phyloP scores from a whole-genome alignment of 2,888 invertebrate genomes.

The Clunio marinus region DNA sequence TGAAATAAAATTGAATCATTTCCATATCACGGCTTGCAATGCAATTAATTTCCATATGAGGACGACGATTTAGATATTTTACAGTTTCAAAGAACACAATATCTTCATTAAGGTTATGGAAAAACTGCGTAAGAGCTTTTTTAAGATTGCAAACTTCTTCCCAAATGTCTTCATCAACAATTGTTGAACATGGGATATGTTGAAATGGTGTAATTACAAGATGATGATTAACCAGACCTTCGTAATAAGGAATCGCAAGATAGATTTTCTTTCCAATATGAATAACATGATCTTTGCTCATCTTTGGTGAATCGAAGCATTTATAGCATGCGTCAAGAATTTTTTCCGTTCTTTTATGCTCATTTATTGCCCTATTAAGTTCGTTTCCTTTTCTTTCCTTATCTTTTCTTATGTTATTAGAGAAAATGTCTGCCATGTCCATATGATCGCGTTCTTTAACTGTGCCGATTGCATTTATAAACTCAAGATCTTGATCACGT shows the following conservation, averaged over 20 bases:
- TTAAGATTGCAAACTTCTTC: slow-evolving; percentile 76
- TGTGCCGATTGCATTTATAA: slow-evolving; percentile 68
- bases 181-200: slow-evolving; percentile 74
- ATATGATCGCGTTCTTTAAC: slow-evolving; percentile 57
- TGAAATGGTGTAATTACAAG: slow-evolving; percentile 80
- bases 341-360: slow-evolving; percentile 65
- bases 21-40: slow-evolving; percentile 82
- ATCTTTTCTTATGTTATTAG: slow-evolving; percentile 68
- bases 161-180: slow-evolving; percentile 93
- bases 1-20: slow-evolving; percentile 92
- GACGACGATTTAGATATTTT: slow-evolving; percentile 64
- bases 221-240: slow-evolving; percentile 79
- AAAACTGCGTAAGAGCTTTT: slow-evolving; percentile 74
- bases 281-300: slow-evolving; percentile 81
- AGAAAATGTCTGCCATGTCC: slow-evolving; percentile 81
- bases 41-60: slow-evolving; percentile 86
- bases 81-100: slow-evolving; percentile 89
- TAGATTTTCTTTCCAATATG: slow-evolving; percentile 79
- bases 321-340: slow-evolving; percentile 74
- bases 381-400: slow-evolving; percentile 55
- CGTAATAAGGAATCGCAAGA: slow-evolving; percentile 72
- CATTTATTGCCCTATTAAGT: slow-evolving; percentile 63
- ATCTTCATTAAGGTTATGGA: slow-evolving; percentile 66
- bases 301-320: slow-evolving; percentile 75
- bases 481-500: slow-evolving; percentile 74